These are phyloP conservation scores for Malurus leucopterus DNA, from an alignment of 2,797 vertebrate species.

Conservation along the genomic window DNA sequence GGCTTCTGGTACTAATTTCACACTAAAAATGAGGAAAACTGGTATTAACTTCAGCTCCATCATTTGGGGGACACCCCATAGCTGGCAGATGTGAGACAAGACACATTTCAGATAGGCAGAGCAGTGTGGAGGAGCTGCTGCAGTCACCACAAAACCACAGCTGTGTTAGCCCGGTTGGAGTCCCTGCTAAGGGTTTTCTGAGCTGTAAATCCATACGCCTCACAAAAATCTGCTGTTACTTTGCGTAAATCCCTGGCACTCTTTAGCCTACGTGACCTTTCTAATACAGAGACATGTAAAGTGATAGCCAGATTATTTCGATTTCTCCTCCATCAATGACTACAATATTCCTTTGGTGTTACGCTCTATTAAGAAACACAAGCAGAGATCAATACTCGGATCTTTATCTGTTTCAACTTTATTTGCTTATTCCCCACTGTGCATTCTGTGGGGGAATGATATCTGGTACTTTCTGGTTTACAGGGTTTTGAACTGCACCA, in stretches of 20 bases:
- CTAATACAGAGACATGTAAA: slow-evolving; percentile 41
- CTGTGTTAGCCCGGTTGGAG: not conserved
- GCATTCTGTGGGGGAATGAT: slow-evolving; percentile 2
- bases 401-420: slow-evolving; percentile 60
- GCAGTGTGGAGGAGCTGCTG: accelerated
- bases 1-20: not conserved
- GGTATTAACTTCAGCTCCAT: not conserved
- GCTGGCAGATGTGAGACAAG: not conserved
- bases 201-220: not conserved
- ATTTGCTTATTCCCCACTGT: slow-evolving; percentile 50
- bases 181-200: not conserved
- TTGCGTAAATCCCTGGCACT: slow-evolving; percentile 14
- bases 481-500: not conserved
- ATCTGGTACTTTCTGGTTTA: not conserved
- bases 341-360: slow-evolving; percentile 56
- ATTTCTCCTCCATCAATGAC: slow-evolving; percentile 54
- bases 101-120: not conserved
- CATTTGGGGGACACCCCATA: not conserved
- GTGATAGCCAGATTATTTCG: slow-evolving; percentile 45
- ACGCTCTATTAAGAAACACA: slow-evolving; percentile 61
- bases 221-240: slow-evolving; percentile 19
- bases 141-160: not conserved
- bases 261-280: slow-evolving; percentile 47
- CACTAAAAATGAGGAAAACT: not conserved
- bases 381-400: slow-evolving; percentile 65